Conservation (phyloP, 2,113 vertebrate species). For the Bos indicus region DNA sequence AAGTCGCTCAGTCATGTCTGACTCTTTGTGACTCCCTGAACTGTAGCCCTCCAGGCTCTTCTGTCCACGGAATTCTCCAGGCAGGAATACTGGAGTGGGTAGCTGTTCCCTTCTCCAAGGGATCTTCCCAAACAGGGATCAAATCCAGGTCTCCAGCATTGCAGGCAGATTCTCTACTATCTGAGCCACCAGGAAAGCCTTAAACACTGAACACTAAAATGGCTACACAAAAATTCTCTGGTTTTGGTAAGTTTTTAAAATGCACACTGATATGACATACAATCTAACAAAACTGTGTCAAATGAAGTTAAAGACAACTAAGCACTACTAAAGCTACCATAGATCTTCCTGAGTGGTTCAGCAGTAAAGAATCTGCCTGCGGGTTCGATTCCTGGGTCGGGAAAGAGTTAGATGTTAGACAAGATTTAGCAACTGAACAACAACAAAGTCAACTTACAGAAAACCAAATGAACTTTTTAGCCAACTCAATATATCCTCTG, state of each 20-base stretch:
- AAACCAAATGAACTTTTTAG: neutral
- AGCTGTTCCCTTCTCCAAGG: neutral
- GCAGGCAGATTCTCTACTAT: neutral
- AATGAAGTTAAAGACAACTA: neutral
- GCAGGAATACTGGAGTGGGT: neutral
- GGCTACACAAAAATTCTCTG: neutral
- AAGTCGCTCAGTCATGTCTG: neutral
- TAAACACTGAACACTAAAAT: neutral
- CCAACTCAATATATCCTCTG: neutral
- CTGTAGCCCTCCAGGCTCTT: neutral
- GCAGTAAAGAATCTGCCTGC: neutral
- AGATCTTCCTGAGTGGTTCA: neutral
- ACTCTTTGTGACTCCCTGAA: neutral
- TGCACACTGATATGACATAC: neutral
- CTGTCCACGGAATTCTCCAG: neutral
- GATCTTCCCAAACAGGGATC: neutral
- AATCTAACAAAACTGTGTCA: neutral
- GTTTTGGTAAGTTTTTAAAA: neutral
- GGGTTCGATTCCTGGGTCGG: fast-evolving
- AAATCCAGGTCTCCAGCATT: neutral
- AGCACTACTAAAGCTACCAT: neutral
- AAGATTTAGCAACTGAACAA: neutral
- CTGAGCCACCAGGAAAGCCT: neutral
- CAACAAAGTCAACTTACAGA: neutral
- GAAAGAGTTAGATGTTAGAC: neutral